Conservation (phyloP, 2,113 vertebrate species). For the Ploceus nigricollis region DNA sequence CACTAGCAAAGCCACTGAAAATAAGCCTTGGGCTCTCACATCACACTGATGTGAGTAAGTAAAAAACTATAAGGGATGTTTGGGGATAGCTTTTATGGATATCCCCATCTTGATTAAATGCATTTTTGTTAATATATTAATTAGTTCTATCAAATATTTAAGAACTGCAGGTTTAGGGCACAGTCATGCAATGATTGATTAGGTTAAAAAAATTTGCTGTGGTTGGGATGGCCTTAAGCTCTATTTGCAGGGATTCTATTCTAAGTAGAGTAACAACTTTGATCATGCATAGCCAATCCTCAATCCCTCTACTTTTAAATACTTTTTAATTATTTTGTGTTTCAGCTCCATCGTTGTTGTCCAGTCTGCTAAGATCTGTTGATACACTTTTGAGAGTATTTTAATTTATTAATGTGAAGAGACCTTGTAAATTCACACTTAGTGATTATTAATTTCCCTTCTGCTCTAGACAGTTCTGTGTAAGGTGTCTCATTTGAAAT, state of each 20-base stretch:
- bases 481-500: neutral
- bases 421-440: conserved; percentile 15
- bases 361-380: neutral
- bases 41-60: neutral
- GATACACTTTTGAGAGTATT: neutral
- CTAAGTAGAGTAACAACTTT: neutral
- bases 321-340: neutral
- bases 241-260: neutral
- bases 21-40: neutral
- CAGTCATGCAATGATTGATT: neutral
- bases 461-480: neutral
- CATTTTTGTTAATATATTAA: neutral
- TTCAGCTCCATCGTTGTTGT: neutral
- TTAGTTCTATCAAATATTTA: neutral
- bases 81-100: neutral
- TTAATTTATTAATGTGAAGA: conserved; percentile 22
- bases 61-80: neutral
- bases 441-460: conserved; percentile 4
- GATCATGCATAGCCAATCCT: neutral
- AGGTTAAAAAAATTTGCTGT: neutral
- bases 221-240: neutral
- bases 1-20: neutral
- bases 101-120: neutral
- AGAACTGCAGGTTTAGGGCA: neutral
- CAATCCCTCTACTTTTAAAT: neutral